Evolutionary conservation across 2,888 invertebrate genomes (phyloP), one percentile per base, ranked within the genome.

Genomic region (Netelia inedita): DNA sequence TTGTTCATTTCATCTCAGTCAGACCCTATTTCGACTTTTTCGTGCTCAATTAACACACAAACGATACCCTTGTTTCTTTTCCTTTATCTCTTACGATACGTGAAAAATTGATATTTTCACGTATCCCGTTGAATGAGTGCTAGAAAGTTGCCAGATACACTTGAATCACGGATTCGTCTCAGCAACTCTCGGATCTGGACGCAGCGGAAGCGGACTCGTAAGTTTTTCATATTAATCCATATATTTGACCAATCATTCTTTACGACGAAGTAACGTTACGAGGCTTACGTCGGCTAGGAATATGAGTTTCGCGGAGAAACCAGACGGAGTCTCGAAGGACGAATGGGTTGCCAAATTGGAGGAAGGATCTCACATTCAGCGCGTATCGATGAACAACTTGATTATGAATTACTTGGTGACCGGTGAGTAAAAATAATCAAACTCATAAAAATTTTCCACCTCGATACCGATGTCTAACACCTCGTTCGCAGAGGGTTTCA

Each of bases 381-480:
- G 98, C 89, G 96, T 97, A 59, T 98, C 98, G 90, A 98, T 99
- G 98, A 99, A 99, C 94, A 97, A 98, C 94, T 95, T 99, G 87
- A 98, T 99, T 88, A 99, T 99, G 99, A 99, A 99, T 94, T 99
- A 99, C 94, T 95, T 99, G 91, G 98, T 99, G 61, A 99, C 98
- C 94, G 98, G 98, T 98, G 94, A 94, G 92, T 79, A 68, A 81
- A 50, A 72, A 65, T 43, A 23, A 61, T 21, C n/a, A 21, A 57
- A 46, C 1, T 16, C 14, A 55, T 21, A 35, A 35, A 35, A 35
- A 35, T 35, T 35, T 35, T 35, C 6, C 35, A 35, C 6, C 8
- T 35, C 1, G 6, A 35, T 35, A 35, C 35, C 6, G 35, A 35
- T 35, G 35, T 6, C 6, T 35, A 35, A 35, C 5, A 35, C 35